These are phyloP conservation scores for Eupithecia abbreviata DNA, from an alignment of 2,888 invertebrate genomes.

Conservation along the genomic window DNA sequence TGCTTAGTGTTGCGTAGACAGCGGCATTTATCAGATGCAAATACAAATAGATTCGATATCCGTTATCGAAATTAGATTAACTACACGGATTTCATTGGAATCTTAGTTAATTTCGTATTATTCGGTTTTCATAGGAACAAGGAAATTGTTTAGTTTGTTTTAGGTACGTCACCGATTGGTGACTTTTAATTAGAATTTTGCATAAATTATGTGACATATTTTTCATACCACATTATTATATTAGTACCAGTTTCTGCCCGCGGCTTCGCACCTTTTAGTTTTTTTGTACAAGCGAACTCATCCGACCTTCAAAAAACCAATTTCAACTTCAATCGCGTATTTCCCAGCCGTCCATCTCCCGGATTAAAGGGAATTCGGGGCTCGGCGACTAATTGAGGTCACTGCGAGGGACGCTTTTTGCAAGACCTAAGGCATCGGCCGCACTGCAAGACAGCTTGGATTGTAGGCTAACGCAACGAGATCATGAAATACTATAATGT, in stretches of 20 bases:
- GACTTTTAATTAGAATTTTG: too few relatives aligned
- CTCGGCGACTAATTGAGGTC: constrained; percentile 8
- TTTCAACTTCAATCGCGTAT: neutral
- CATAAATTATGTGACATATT: too few relatives aligned
- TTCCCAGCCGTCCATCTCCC: constrained; percentile 5
- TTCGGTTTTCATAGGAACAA: neutral
- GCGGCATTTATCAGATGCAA: constrained; percentile 1
- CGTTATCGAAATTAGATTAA: neutral
- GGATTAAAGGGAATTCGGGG: constrained; percentile 5
- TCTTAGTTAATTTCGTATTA: neutral
- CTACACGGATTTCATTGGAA: neutral
- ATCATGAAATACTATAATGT: too few relatives aligned
- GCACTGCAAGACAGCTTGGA: neutral
- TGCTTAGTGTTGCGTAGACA: constrained; percentile 2
- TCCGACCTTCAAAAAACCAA: constrained; percentile 1
- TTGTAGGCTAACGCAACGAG: neutral
- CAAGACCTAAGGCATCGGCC: neutral
- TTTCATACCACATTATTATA: too few relatives aligned
- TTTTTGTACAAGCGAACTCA: neutral
- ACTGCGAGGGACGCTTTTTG: constrained; percentile 6
- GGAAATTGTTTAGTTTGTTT: neutral
- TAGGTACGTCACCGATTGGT: neutral
- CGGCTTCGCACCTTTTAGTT: too few relatives aligned
- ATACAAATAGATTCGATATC: neutral
- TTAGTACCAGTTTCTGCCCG: too few relatives aligned